These are phyloP conservation scores for Antheraea mylitta DNA, from an alignment of 1,140 invertebrate species.

Conservation along the genomic window DNA sequence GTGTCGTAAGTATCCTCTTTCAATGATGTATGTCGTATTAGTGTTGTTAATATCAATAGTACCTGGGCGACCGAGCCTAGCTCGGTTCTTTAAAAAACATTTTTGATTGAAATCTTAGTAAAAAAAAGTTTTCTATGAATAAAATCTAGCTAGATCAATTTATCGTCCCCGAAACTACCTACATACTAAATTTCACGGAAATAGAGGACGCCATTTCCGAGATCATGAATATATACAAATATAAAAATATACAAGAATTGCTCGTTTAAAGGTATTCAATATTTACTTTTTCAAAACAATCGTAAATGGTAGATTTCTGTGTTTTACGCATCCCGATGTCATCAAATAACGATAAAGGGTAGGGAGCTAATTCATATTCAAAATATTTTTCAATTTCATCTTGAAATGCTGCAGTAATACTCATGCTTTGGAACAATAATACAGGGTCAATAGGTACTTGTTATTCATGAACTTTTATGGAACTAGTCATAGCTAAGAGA, in stretches of 20 bases:
- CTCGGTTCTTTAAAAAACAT: no score
- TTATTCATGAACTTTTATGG: slow-evolving; percentile 47
- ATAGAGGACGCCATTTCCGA: no score
- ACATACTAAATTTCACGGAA: no score
- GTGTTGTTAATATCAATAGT: slow-evolving; percentile 32
- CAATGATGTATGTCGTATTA: slow-evolving; percentile 29
- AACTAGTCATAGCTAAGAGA: slow-evolving; percentile 18
- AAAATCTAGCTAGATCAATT: no score
- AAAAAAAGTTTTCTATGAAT: no score
- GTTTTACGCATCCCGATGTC: slow-evolving; percentile 34
- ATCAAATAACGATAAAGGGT: slow-evolving; percentile 11
- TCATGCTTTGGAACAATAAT: slow-evolving; percentile 63
- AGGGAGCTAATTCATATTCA: slow-evolving; percentile 47
- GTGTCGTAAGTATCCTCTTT: slow-evolving; percentile 35
- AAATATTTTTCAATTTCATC: slow-evolving; percentile 50
- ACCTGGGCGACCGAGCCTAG: no score
- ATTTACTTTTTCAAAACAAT: slow-evolving; percentile 41
- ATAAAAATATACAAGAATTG: no score
- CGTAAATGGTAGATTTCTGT: slow-evolving; percentile 49
- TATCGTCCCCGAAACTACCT: no score
- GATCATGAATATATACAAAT: no score
- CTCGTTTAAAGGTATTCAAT: no score
- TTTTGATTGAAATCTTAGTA: no score
- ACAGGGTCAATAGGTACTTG: slow-evolving; percentile 49
- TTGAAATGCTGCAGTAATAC: slow-evolving; percentile 24